Evolutionary conservation across 53 echinoderm and acorn worm species (phyloP).

Genomic region (Henricia sp.): DNA sequence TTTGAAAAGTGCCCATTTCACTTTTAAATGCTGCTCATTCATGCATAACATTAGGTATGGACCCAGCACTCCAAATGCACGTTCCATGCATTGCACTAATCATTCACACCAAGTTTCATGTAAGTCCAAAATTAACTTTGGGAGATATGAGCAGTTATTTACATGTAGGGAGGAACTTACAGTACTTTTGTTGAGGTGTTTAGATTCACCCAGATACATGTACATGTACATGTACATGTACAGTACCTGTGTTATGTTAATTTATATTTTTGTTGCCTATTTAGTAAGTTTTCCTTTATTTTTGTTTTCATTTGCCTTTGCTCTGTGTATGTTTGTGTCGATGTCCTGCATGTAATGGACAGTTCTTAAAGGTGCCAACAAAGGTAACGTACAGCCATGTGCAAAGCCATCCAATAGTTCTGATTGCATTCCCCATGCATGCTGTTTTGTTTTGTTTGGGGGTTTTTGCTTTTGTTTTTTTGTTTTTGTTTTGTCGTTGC

Average conservation of each 20-base stretch:
- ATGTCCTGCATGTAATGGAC: conserved; percentile 50
- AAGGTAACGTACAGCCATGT: conserved; percentile 67
- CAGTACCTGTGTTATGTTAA: neutral
- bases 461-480: neutral
- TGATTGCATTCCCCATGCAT: conserved; percentile 14
- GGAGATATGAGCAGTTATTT: too few relatives aligned
- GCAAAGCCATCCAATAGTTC: neutral
- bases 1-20: too few relatives aligned
- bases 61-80: too few relatives aligned
- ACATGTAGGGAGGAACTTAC: too few relatives aligned
- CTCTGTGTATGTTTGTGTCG: conserved; percentile 48
- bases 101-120: too few relatives aligned
- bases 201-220: neutral
- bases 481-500: neutral
- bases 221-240: conserved; percentile 10
- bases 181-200: too few relatives aligned
- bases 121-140: too few relatives aligned
- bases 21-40: too few relatives aligned
- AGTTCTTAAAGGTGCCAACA: conserved; percentile 68
- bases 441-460: neutral
- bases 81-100: too few relatives aligned
- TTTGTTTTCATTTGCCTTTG: conserved; percentile 35
- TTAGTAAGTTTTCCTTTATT: conserved; percentile 24
- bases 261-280: conserved; percentile 31
- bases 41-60: too few relatives aligned